Evolutionary conservation across 1,140 invertebrate genomes (phyloP).

Genomic region (Macrosteles quadrilineatus): DNA sequence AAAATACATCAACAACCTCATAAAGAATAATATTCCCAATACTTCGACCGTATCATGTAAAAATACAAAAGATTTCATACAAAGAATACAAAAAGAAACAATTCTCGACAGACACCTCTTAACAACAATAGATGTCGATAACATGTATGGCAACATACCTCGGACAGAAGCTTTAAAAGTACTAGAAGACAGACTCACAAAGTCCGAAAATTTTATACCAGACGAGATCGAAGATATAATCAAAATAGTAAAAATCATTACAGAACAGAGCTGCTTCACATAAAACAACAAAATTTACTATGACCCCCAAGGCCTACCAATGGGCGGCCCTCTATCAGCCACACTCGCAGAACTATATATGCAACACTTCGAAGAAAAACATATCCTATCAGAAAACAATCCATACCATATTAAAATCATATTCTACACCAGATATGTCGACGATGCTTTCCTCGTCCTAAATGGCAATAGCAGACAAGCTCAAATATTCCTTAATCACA

Average conservation of each 20-base stretch:
- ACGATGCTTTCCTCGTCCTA: neutral
- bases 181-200: neutral
- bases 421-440: neutral
- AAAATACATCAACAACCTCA: neutral
- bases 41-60: neutral
- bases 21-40: neutral
- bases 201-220: neutral
- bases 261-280: no score
- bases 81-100: neutral
- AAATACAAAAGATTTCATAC: neutral
- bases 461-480: no score
- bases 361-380: no score
- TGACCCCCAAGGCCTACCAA: neutral
- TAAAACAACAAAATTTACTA: neutral
- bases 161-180: neutral
- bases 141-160: slow-evolving; percentile 2
- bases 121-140: neutral
- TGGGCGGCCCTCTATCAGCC: neutral
- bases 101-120: neutral
- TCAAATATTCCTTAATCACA: no score
- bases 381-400: no score
- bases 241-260: neutral
- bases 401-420: neutral
- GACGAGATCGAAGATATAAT: neutral
- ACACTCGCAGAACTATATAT: no score